Evolutionary conservation across 2,113 vertebrate species (phyloP).

Genomic region (Alectura lathami): DNA sequence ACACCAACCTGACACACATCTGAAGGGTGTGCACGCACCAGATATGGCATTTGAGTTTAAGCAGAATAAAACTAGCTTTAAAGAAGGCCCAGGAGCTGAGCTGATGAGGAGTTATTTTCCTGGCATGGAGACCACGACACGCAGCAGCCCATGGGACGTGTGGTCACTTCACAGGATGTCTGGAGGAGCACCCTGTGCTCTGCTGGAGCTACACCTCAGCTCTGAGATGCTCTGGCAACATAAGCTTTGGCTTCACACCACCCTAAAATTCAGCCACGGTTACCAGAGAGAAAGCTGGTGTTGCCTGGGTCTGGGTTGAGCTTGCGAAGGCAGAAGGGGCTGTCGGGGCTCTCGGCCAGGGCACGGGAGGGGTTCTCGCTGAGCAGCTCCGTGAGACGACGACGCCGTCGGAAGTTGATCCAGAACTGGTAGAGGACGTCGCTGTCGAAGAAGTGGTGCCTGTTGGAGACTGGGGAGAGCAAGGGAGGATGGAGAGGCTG

Average conservation of each 20-base stretch:
- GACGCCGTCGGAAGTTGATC: conserved; percentile 82
- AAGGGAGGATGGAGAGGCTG: not conserved
- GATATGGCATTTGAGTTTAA: not conserved
- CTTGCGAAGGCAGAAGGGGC: conserved; percentile 81
- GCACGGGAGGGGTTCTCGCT: conserved; percentile 64
- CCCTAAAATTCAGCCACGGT: not conserved
- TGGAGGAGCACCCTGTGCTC: not conserved
- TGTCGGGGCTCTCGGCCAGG: conserved; percentile 71
- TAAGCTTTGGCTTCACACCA: not conserved
- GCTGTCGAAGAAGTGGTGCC: conserved; percentile 84
- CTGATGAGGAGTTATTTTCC: not conserved
- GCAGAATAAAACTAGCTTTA: not conserved
- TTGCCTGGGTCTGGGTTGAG: conserved; percentile 61
- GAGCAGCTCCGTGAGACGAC: conserved; percentile 81
- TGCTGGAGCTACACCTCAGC: not conserved
- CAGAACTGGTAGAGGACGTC: conserved; percentile 86
- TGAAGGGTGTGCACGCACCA: not conserved
- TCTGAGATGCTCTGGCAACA: rapidly evolving
- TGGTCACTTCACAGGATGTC: not conserved
- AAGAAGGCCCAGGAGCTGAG: not conserved
- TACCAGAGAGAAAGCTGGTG: conserved; percentile 82
- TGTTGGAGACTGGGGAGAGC: conserved; percentile 76
- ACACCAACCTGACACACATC: not conserved
- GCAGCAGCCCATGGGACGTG: not conserved
- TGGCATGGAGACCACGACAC: not conserved